Evolutionary conservation across 2,113 vertebrate species (phyloP), one percentile per base, ranked within the genome.

Genomic region (Rhinoderma darwinii): DNA sequence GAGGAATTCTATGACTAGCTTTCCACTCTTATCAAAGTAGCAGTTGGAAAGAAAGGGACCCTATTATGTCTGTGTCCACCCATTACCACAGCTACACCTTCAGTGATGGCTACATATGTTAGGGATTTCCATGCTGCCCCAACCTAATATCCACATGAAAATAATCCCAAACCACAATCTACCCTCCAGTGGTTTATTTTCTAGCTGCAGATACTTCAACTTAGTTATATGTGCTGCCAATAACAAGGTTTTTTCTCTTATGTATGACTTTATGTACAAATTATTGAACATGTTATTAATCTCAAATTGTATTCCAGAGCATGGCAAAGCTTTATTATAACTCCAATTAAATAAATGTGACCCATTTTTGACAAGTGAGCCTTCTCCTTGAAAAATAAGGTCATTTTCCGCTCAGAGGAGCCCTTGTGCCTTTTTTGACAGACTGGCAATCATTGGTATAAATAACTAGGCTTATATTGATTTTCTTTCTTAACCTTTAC

Each of bases 321-420:
- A 25, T 22, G 68, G 68, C 18, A 11, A 22, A 10, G 68, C 35
- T 7, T 20, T 70, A 37, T 22, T 41, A 20, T 41, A 72, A 50
- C 51, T 51, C 12, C 44, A 77, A 50, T 77, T 51, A 77, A 77
- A 77, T 51, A 77, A 77, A 51, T 35, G 15, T 77, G 75, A 30
- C 44, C 44, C 27, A 35, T 77, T 77, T 77, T 30, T 77, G 75
- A 77, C 75, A 77, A 77, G 75, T 77, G 75, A 51, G 27, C 44
- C 27, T 15, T 51, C 27, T 77, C 44, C 44, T 51, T 77, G 47
- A 51, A 50, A 77, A 32, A 77, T 77, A 77, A 50, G 75, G 43
- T 77, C 47, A 51, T 32, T 50, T 32, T 47, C n/a, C 9, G 5
- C 43, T 77, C n/a, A 20, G 47, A 50, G 43, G 43, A 77, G 14